phyloP scores from a whole-genome alignment of 2,113 vertebrate species.

The Tretioscincus oriximinensis region DNA sequence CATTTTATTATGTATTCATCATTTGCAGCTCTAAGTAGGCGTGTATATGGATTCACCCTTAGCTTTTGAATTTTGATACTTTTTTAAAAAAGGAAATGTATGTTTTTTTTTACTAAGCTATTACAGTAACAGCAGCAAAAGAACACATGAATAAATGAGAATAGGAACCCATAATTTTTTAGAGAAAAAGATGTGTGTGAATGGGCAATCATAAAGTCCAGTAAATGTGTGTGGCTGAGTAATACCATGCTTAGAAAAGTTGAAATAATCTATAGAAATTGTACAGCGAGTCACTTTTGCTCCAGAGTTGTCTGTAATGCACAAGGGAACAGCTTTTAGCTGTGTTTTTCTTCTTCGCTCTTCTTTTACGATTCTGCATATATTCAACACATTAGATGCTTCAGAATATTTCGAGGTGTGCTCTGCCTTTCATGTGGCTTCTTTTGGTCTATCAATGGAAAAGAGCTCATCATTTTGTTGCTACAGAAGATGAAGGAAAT shows the following conservation, averaged over 20 bases:
- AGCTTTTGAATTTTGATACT: background rate
- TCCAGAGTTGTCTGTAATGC: slow-evolving; percentile 26
- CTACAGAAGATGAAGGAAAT: slow-evolving; percentile 58
- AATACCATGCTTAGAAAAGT: slow-evolving; percentile 19
- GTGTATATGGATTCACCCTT: too few relatives aligned
- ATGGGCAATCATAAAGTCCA: background rate
- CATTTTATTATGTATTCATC: too few relatives aligned
- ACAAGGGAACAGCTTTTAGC: slow-evolving; percentile 49
- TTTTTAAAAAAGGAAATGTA: background rate
- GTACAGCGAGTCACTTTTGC: slow-evolving; percentile 8
- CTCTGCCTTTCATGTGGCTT: slow-evolving; percentile 21
- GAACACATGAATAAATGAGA: background rate
- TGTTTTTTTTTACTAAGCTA: background rate
- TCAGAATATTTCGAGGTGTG: slow-evolving; percentile 21
- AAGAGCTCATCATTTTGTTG: slow-evolving; percentile 55
- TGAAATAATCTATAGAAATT: slow-evolving; percentile 39
- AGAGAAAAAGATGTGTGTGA: background rate
- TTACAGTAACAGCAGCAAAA: background rate
- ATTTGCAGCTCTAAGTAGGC: too few relatives aligned
- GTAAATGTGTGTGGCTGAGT: background rate
- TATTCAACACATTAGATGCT: slow-evolving; percentile 38
- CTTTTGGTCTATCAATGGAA: slow-evolving; percentile 57
- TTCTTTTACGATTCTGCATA: slow-evolving; percentile 35
- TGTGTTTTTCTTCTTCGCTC: background rate
- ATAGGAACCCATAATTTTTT: background rate